Evolutionary conservation across 2,113 vertebrate species (phyloP), one percentile per base, ranked within the genome.

Genomic region (Sphyrna mokarran): DNA sequence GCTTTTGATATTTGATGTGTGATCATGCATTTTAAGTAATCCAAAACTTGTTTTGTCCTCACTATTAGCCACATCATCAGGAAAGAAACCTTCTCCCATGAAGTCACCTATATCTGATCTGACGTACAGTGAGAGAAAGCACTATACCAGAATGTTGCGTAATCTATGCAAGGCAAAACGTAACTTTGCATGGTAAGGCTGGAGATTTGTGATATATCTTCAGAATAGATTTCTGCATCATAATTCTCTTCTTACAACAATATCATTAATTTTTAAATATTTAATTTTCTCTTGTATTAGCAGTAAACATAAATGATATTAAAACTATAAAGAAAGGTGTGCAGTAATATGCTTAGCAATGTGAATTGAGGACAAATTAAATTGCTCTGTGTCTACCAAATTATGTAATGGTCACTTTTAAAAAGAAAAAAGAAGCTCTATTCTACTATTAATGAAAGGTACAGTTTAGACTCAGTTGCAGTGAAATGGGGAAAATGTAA

Each of bases 131-230:
- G 96, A 96, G 96, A 96, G 95, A 96, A 96, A 96, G 33, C 95
- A 97, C n/a, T 96, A 8, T 11, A 94, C 94, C 95, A 96, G 89
- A 95, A 96, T 95, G 26, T 96, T 96, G 86, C 95, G 8, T 93
- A 96, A 96, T 96, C 97, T 97, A 33, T 96, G 78, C 76, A 96
- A 93, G 95, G 93, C 3, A 95, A 96, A 43, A 63, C 78, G 96
- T 96, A 96, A 95, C 23, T 95, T 96, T 95, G 94, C 96, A 95
- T 95, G 98, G 98, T 98, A 97, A 97, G 97, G 70, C 96, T 96
- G 4, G 22, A 63, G 29, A 66, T 4, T 16, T 66, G 29, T 91
- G 29, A 10, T n/a, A 20, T 90, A 90, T 48, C 26, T 0, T 33
- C 87, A 61, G 5, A 5, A 61, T 90, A 11, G n/a, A 18, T 58